These are phyloP conservation scores for Leucoraja erinaceus DNA, from an alignment of 2,113 vertebrate genomes.

Conservation along the genomic window DNA sequence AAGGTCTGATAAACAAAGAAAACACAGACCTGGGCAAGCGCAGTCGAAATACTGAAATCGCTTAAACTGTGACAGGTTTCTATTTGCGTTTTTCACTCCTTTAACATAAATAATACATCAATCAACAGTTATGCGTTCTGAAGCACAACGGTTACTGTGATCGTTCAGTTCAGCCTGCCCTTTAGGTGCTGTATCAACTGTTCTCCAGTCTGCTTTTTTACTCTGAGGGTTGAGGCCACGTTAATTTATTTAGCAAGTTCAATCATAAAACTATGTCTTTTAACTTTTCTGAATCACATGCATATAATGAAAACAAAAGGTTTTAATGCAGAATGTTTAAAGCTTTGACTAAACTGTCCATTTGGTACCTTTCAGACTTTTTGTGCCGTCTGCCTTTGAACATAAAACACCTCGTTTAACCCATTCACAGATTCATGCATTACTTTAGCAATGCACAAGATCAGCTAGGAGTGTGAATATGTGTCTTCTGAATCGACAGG, in stretches of 20 bases:
- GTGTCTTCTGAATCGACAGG: slow-evolving; percentile 23
- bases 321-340: no score
- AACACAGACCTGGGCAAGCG: no score
- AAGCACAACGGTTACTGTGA: slow-evolving; percentile 73
- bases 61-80: slow-evolving; percentile 82
- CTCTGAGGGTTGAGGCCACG: slow-evolving; percentile 67
- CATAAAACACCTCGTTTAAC: slow-evolving; percentile 34
- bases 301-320: slow-evolving; percentile 13
- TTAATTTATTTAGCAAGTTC: slow-evolving; percentile 35
- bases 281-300: slow-evolving; percentile 25
- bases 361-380: slow-evolving; percentile 10
- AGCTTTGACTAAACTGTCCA: no score
- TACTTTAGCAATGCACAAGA: no score
- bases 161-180: slow-evolving; percentile 70
- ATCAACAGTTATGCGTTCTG: slow-evolving; percentile 81
- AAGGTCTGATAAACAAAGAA: no score
- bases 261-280: slow-evolving; percentile 27
- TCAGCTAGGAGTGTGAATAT: slow-evolving; percentile 28
- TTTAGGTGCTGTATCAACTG: slow-evolving; percentile 70
- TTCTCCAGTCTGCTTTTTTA: slow-evolving; percentile 63
- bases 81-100: slow-evolving; percentile 83
- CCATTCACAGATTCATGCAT: slow-evolving; percentile 5
- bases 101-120: slow-evolving; percentile 79
- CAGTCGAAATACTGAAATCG: no score
- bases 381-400: slow-evolving; percentile 4